Conservation (phyloP, 2,797 vertebrate genomes). For the Sebastes steindachneri region DNA sequence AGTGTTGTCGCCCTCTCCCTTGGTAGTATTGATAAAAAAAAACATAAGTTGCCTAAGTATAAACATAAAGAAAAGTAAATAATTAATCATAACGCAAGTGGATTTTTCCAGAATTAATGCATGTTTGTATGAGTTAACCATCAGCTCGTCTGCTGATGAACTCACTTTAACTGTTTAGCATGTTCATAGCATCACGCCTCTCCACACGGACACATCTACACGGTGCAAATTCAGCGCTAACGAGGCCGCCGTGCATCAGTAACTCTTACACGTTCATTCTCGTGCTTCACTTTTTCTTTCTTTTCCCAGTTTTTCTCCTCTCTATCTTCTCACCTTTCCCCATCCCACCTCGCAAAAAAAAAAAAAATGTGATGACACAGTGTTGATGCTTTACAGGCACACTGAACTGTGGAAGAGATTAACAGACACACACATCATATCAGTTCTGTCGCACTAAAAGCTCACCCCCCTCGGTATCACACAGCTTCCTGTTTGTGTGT, state of each 20-base stretch:
- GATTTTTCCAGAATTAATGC: neutral
- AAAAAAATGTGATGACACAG: slow-evolving; percentile 29
- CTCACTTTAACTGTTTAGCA: neutral
- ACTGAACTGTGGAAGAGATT: slow-evolving; percentile 13
- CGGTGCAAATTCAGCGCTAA: neutral
- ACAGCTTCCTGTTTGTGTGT: neutral
- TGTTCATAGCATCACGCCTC: neutral
- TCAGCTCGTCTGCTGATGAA: neutral
- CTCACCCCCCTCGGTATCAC: slow-evolving; percentile 16
- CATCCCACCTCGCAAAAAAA: neutral
- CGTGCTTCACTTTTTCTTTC: neutral
- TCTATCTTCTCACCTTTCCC: neutral
- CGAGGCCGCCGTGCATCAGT: neutral
- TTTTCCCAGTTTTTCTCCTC: neutral
- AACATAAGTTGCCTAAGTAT: neutral
- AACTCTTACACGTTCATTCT: neutral
- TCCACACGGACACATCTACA: neutral
- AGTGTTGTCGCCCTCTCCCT: neutral
- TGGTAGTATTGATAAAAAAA: neutral
- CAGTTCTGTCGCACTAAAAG: neutral
- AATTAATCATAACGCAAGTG: no score
- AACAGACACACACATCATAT: neutral
- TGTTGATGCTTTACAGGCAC: slow-evolving; percentile 57
- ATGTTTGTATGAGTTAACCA: neutral
- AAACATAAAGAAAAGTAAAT: neutral